Evolutionary conservation across 2,888 invertebrate species (phyloP), one percentile per base, ranked within the genome.

Genomic region (Magallana nippona): DNA sequence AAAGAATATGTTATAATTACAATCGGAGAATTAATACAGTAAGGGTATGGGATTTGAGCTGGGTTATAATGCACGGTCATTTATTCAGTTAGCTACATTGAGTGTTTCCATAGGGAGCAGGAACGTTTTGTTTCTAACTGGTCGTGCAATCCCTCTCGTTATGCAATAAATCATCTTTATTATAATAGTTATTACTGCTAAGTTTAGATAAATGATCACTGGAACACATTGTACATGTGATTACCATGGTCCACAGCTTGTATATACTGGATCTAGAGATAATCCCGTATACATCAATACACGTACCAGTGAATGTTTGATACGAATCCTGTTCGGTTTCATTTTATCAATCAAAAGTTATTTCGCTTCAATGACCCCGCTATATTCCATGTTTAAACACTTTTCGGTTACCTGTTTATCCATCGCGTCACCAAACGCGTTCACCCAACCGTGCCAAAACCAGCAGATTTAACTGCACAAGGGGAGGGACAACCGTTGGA

Each of bases 331-430:
- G 11, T 71, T 27, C 10, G 71, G 44, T 71, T 13, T 71, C 32
- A 22, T 27, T 22, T 71, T 71, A 27, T 71, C 22, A 10, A 71
- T 71, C 22, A 27, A 22, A 63, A 19, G 22, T 71, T 27, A 32
- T 71, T 71, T 71, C 71, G 71, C 71, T 71, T 71, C 71, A 15
- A 32, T 22, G 27, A 71, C 71, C 32, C 27, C 27, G 27, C 11
- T 15, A 15, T 71, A 71, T 15, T 71, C 71, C 22, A 15, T 8
- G 22, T 71, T 63, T 63, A 63, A 63, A 63, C 63, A 63, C 22
- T 63, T 22, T 63, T 63, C 63, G 11, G 22, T 22, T 22, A 13
- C 32, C 32, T 0, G 27, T 22, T 32, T 22, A 5, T 13, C 13
- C 15, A 27, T 71, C 32, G 22, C 71, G 60, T 60, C 60, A 27